Conservation (phyloP, 2,113 vertebrate species). For the Recurvirostra avosetta region DNA sequence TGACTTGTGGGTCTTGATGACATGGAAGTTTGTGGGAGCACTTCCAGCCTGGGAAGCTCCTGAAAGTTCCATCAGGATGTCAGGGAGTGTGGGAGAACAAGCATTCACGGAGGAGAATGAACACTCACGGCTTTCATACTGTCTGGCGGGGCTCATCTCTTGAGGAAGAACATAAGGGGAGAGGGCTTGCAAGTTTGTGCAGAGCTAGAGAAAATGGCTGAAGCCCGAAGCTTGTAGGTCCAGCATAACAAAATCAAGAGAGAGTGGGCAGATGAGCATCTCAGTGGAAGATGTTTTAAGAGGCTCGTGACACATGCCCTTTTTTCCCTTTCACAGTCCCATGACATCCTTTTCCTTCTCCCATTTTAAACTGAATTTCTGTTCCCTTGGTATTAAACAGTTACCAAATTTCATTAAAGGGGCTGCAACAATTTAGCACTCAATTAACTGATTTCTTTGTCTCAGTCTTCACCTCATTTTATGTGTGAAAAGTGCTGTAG, state of each 20-base stretch:
- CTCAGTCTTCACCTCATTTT: neutral
- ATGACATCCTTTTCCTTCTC: neutral
- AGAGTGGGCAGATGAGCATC: neutral
- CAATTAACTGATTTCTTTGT: neutral
- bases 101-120: fast-evolving
- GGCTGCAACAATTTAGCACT: neutral
- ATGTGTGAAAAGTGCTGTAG: neutral
- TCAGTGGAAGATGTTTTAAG: neutral
- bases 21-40: neutral
- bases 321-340: neutral
- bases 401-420: neutral
- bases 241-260: neutral
- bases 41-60: neutral
- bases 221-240: neutral
- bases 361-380: neutral
- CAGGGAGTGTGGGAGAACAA: neutral
- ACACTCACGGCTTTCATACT: neutral
- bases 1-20: neutral
- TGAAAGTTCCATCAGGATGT: neutral
- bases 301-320: neutral
- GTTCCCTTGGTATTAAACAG: neutral
- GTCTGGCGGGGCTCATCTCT: neutral
- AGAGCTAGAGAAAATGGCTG: neutral
- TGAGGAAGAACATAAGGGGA: neutral
- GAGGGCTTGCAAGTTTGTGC: neutral